A percentile compares a stretch with the other conserved stretches of the same genome.
phyloP scores from a whole-genome alignment of 2,797 vertebrate species.

The Oreochromis mossambicus region DNA sequence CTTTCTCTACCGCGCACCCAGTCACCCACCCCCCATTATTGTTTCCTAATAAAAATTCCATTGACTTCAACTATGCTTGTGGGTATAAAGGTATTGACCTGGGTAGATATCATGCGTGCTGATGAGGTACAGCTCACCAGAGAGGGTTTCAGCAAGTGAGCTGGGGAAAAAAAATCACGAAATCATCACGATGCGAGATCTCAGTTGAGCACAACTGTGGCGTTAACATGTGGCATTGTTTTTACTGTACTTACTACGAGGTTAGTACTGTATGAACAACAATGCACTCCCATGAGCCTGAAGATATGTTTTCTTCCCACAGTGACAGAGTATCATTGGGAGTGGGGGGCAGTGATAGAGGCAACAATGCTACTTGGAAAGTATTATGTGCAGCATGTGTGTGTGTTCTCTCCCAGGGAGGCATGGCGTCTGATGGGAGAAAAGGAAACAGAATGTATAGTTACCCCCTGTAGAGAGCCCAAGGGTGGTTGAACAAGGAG shows the following conservation, averaged over 20 bases:
- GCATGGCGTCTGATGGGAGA: constrained; percentile 50
- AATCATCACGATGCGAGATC: constrained; percentile 13
- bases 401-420: constrained; percentile 52
- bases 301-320: constrained; percentile 18
- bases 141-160: constrained; percentile 25
- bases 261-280: neutral
- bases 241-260: neutral
- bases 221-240: neutral
- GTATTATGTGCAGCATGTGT: constrained; percentile 33
- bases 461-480: constrained; percentile 63
- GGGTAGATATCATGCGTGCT: constrained; percentile 36
- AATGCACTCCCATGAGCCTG: neutral
- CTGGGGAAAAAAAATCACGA: neutral
- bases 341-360: neutral
- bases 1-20: constrained; percentile 9
- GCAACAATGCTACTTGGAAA: constrained; percentile 1
- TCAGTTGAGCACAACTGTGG: neutral
- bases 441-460: constrained; percentile 67
- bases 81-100: constrained; percentile 60
- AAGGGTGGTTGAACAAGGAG: constrained; percentile 69
- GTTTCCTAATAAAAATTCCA: constrained; percentile 73
- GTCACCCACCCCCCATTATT: constrained; percentile 38
- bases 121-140: constrained; percentile 48
- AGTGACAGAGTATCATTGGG: neutral
- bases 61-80: constrained; percentile 61